Conservation (phyloP, 2,113 vertebrate genomes). For the Ascaphus truei region DNA sequence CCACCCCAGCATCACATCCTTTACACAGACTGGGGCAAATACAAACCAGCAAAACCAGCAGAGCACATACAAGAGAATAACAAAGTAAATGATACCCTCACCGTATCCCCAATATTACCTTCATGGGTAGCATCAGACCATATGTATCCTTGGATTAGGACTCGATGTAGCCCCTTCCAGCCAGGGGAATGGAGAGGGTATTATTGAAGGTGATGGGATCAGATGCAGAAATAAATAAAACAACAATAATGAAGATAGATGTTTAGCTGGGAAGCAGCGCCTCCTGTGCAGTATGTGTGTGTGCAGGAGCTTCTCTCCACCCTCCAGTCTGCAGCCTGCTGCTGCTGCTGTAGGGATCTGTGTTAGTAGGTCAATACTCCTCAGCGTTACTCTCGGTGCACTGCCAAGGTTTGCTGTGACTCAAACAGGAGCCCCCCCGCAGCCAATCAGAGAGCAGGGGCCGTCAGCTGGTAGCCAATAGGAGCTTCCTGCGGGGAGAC, state of each 20-base stretch:
- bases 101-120: background rate
- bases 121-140: background rate
- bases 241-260: background rate
- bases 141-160: background rate
- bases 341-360: conserved; percentile 75
- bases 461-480: conserved; percentile 45
- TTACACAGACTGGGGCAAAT: background rate
- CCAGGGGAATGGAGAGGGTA: background rate
- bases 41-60: no score
- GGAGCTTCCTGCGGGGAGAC: conserved; percentile 25
- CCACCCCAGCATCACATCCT: background rate
- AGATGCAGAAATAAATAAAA: background rate
- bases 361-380: conserved; percentile 91
- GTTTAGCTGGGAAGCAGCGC: background rate
- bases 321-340: conserved; percentile 27
- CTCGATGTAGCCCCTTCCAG: background rate
- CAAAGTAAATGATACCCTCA: no score
- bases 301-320: background rate
- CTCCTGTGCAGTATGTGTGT: conserved; percentile 19
- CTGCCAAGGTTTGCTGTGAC: conserved; percentile 55
- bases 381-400: conserved; percentile 50
- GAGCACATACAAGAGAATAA: background rate
- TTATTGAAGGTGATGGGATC: background rate
- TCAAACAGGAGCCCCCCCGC: conserved; percentile 36
- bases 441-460: conserved; percentile 48